These are phyloP conservation scores for Mystacornis crossleyi DNA, from an alignment of 2,113 vertebrate genomes.

Conservation along the genomic window DNA sequence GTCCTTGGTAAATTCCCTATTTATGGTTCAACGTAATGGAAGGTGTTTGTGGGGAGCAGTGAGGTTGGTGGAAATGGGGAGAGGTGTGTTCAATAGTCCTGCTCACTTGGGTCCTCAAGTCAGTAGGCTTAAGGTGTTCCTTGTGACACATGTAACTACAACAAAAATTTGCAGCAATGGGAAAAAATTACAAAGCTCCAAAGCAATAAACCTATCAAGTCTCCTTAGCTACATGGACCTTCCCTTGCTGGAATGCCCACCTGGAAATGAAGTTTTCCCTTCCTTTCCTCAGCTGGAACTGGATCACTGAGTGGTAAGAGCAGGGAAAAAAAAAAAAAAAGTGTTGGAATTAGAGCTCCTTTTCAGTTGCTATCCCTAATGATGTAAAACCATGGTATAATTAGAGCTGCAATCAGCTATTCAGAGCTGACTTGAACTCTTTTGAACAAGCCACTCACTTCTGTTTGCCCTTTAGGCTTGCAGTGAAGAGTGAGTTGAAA, in stretches of 20 bases:
- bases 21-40: background rate
- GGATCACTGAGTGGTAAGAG: slow-evolving; percentile 18
- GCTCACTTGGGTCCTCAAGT: background rate
- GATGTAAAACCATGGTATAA: slow-evolving; percentile 43
- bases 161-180: background rate
- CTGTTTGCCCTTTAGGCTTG: slow-evolving; percentile 55
- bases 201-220: background rate
- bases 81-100: background rate
- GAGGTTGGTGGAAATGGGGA: background rate
- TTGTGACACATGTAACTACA: background rate
- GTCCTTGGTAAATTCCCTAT: background rate
- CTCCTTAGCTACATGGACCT: background rate
- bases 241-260: background rate
- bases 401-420: slow-evolving; percentile 50
- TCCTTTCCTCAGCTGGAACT: background rate
- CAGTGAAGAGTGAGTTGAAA: slow-evolving; percentile 44
- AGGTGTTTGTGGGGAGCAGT: background rate
- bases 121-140: background rate
- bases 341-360: background rate
- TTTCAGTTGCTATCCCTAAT: slow-evolving; percentile 37
- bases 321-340: background rate
- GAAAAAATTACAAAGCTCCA: background rate
- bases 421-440: slow-evolving; percentile 12
- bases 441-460: slow-evolving; percentile 26
- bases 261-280: background rate